Percentiles rank a stretch among this genome's conserved stretches.
Conservation (phyloP, 2,113 vertebrate genomes). For the Oryzias melastigma region DNA sequence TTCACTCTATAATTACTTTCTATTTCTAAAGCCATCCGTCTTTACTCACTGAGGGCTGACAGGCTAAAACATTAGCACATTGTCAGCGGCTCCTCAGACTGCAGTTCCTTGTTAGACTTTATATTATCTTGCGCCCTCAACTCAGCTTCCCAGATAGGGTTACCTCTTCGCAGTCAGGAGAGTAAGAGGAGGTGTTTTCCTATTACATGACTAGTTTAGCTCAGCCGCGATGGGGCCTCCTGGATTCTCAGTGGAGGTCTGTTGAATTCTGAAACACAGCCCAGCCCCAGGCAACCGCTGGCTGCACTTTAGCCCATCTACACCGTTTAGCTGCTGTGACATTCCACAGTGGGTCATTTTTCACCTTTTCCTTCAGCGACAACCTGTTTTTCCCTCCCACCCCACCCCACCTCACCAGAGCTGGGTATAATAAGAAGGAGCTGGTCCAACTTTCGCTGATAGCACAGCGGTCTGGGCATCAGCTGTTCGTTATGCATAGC, state of each 20-base stretch:
- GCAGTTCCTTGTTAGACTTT: conserved; percentile 53
- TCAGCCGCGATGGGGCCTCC: conserved; percentile 33
- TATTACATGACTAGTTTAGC: conserved; percentile 40
- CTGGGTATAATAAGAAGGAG: conserved; percentile 15
- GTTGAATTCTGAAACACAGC: conserved; percentile 61
- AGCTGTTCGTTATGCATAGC: conserved; percentile 55
- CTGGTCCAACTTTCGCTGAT: conserved; percentile 42
- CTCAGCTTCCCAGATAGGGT: conserved; percentile 46
- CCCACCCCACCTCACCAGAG: conserved; percentile 16
- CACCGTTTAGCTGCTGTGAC: conserved; percentile 33
- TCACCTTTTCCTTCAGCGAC: conserved; percentile 50
- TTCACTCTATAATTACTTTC: conserved; percentile 64
- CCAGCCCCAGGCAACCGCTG: conserved; percentile 49
- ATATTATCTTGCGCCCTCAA: conserved; percentile 44
- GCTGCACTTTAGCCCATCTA: conserved; percentile 35
- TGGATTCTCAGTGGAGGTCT: conserved; percentile 52
- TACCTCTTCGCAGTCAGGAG: conserved; percentile 41
- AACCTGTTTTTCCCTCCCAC: conserved; percentile 38
- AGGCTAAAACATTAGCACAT: conserved; percentile 67
- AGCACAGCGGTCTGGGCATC: conserved; percentile 23
- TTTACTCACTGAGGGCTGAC: conserved; percentile 55
- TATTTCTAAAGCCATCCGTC: conserved; percentile 68
- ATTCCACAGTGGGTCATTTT: conserved; percentile 37
- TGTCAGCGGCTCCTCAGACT: conserved; percentile 62
- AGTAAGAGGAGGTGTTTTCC: conserved; percentile 48